A percentile compares a stretch with the other conserved stretches of the same genome.
Conservation (phyloP, 2,797 vertebrate species). For the Anguilla pacifica region DNA sequence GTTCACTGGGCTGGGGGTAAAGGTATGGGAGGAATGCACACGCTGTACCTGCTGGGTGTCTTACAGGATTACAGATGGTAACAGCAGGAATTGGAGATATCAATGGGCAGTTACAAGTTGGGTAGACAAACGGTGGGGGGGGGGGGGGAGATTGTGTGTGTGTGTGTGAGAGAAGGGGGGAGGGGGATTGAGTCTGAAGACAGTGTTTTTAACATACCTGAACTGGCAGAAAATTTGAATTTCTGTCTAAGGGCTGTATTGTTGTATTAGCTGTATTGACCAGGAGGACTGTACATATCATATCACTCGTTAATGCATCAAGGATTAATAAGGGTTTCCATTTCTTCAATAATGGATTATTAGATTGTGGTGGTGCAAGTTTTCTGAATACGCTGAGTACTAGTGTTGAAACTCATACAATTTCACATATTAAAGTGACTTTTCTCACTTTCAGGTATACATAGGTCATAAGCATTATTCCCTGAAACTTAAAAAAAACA, state of each 20-base stretch:
- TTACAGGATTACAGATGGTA: neutral
- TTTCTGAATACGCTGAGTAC: neutral
- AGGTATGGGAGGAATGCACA: no score
- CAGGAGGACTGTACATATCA: neutral
- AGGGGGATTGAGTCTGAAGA: neutral
- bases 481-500: neutral
- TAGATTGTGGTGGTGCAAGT: neutral
- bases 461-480: neutral
- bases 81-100: neutral
- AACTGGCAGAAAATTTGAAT: neutral
- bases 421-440: neutral
- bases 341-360: neutral
- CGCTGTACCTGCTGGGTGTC: no score
- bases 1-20: no score
- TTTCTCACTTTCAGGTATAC: neutral
- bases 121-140: neutral
- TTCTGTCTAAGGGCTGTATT: neutral
- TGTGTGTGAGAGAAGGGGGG: neutral
- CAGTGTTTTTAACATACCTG: neutral
- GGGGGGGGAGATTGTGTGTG: no score
- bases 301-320: neutral
- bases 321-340: neutral
- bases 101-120: neutral
- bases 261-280: neutral
- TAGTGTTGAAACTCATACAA: neutral